Evolutionary conservation across 2,888 invertebrate species (phyloP).

Genomic region (Bellardia bayeri): DNA sequence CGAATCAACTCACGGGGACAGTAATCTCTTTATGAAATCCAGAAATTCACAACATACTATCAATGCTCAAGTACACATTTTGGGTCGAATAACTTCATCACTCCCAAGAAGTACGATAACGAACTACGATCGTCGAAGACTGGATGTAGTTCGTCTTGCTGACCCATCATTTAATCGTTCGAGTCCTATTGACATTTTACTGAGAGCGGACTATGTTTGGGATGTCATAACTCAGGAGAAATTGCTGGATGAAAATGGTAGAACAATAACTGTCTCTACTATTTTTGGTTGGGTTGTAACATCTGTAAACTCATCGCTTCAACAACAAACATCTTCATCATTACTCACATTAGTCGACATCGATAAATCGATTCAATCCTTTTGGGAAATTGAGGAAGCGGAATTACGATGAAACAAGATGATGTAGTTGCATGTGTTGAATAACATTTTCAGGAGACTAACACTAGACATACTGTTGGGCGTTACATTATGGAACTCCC

Average conservation of each 20-base stretch:
- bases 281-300: neutral
- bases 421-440: constrained; percentile 4
- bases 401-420: neutral
- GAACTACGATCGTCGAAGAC: no score
- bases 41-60: neutral
- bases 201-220: neutral
- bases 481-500: neutral
- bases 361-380: neutral
- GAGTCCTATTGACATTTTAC: neutral
- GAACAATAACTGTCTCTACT: neutral
- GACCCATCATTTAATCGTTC: constrained; percentile 5
- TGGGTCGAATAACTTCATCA: neutral
- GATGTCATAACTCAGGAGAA: neutral
- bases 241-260: neutral
- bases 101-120: no score
- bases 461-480: constrained; percentile 7
- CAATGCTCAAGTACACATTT: neutral
- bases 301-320: no score
- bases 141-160: no score
- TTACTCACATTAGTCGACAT: neutral
- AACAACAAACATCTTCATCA: neutral
- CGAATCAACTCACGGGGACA: constrained; percentile 3
- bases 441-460: constrained; percentile 28
- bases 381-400: constrained; percentile 8
- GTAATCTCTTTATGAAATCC: neutral